Evolutionary conservation across 2,797 vertebrate species (phyloP).

Genomic region (Huso huso): DNA sequence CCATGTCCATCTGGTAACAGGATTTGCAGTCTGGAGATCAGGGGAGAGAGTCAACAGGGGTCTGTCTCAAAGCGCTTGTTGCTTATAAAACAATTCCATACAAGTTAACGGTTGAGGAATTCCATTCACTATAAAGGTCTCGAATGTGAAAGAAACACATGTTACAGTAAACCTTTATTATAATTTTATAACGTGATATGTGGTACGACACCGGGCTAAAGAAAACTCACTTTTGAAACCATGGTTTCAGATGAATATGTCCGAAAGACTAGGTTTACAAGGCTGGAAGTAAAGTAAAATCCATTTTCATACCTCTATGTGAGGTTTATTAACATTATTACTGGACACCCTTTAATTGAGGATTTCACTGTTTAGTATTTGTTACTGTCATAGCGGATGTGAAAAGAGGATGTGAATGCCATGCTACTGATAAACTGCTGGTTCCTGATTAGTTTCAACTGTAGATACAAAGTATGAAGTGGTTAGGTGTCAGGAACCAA

Average conservation of each 20-base stretch:
- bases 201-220: neutral
- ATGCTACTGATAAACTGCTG: neutral
- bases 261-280: no score
- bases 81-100: neutral
- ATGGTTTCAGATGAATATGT: no score
- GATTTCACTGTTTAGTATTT: no score
- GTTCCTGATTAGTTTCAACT: neutral
- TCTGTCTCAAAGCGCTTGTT: neutral
- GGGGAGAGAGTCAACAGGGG: neutral
- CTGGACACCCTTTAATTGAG: no score
- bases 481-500: neutral
- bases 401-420: neutral
- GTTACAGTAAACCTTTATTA: no score
- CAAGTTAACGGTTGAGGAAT: constrained; percentile 22
- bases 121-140: constrained; percentile 41
- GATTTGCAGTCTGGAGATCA: constrained; percentile 18
- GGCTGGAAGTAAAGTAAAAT: no score
- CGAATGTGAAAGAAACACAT: constrained; percentile 7
- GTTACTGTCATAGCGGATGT: neutral
- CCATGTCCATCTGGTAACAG: constrained; percentile 40
- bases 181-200: no score
- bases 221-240: neutral
- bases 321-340: no score
- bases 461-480: neutral
- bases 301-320: no score